Conservation (phyloP, 2,113 vertebrate species). For the Lepus timidus region DNA sequence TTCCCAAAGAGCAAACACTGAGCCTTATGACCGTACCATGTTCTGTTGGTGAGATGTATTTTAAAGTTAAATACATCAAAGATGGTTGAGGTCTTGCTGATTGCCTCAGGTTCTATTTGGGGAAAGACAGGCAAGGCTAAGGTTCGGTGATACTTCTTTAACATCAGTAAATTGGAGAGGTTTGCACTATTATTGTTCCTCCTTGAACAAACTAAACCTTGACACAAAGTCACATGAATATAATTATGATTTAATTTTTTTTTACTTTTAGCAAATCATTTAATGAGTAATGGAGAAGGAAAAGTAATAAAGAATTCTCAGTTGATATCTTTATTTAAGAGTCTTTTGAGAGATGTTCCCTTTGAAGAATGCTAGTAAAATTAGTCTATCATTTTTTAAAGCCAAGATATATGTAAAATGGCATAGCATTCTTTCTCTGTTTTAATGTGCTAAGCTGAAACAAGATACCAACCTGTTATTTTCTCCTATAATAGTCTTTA, state of each 20-base stretch:
- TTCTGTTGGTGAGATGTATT: neutral
- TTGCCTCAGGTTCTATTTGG: neutral
- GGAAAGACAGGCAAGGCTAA: neutral
- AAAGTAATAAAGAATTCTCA: neutral
- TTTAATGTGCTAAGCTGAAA: slow-evolving; percentile 38
- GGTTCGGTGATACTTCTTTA: neutral
- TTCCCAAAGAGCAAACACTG: neutral
- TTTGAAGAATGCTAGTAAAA: slow-evolving; percentile 38
- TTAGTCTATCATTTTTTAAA: neutral
- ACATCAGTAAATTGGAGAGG: neutral
- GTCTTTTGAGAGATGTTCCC: neutral
- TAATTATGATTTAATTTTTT: neutral
- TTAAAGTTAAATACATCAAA: slow-evolving; percentile 38
- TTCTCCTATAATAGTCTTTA: neutral
- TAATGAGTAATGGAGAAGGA: neutral
- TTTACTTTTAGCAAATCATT: neutral
- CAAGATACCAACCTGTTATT: neutral
- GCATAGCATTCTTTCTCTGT: neutral
- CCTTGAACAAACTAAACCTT: neutral
- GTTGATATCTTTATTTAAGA: neutral
- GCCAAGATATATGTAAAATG: neutral
- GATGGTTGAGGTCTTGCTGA: neutral
- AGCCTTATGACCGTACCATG: neutral
- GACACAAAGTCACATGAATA: neutral
- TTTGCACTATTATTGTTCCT: neutral